Base-by-base conservation (phyloP, 2,888 invertebrate genomes). In the Gastrophysa polygoni region DNA sequence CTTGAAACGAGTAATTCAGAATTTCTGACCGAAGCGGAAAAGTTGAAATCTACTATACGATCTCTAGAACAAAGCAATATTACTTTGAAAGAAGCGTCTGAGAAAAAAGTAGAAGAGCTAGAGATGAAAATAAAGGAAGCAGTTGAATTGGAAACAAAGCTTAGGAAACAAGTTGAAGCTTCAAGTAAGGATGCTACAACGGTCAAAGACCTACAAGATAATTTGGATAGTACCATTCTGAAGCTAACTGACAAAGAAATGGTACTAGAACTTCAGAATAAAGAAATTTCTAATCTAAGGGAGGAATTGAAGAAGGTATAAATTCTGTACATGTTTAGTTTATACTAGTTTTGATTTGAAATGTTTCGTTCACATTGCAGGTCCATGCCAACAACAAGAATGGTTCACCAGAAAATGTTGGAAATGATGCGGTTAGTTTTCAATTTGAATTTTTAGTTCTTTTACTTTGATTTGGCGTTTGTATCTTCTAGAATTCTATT, bases 11-110 rank as follows among this genome's bases (percentile, higher is more conserved):
- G 70, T 3, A 73, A 73, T 64, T 57, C 62, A 3, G 75, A 79
- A 46, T 69, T 70, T 47, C 61, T 66, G 16, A 63, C 71, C 24
- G 76, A 77, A 77, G 10, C 75, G 78, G 64, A 71, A 73, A 14
- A 58, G 64, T n/a, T 60, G 67, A 47, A 47, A 59, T 28, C 34
- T 52, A 21, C 34, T 50, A 14, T 38, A 63, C 44, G 46, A 59
- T 21, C 47, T 54, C 20, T 38, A 11, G 21, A 48, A 17, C 20
- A 28, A 20, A 57, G 8, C 17, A 61, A 60, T 11, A 57, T 57
- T 14, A 51, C 32, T 43, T 55, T 60, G 48, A 56, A 58, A 52
- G 56, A 24, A 18, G 28, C 14, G n/a, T 49, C 47, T 44, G 64
- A 59, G 48, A 63, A 61, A 10, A 64, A 62, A 14, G 61, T 67